Evolutionary conservation across 2,888 invertebrate species (phyloP), one percentile per base, ranked within the genome.

Genomic region (Ophraella communa): DNA sequence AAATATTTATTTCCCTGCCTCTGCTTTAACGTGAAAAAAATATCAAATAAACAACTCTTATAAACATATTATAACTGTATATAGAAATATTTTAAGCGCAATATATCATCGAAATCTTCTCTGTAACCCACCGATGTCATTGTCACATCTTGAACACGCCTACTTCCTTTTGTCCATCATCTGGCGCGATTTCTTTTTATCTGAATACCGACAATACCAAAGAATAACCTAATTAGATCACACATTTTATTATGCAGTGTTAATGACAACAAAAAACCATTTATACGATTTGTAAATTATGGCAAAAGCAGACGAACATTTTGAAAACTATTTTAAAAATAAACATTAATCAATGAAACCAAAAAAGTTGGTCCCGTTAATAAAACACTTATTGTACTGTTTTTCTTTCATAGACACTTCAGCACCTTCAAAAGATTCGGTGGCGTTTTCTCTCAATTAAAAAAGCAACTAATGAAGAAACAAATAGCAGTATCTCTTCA

Each of bases 111-210:
- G 73, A 70, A 73, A 69, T 68, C 69, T 55, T 55, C 64, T 65
- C 67, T 65, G 66, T 62, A 68, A 74, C 74, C 72, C 71, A 72
- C 64, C 71, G 73, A 72, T 75, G 68, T 72, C 74, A 69, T 70
- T 63, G 66, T 61, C 67, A 69, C 67, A 62, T 63, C 67, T 59
- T 51, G 1, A 69, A 60, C 55, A 69, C 76, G 74, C 76, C 74
- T 71, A 76, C 67, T 76, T 76, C 76, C 74, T 74, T 73, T 74
- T 71, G 74, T 74, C 72, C 73, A 64, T 73, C 74, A 74, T 71
- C 67, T 76, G 74, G 70, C 69, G 69, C 56, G 45, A 62, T 66
- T 58, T 61, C n/a, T 51, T 53, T 58, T 61, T 62, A 59, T 63
- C 54, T 53, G 49, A 20, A 42, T 39, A 52, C 47, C 59, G 64